A percentile compares a stretch with the other conserved stretches of the same genome.
Evolutionary conservation across 2,888 invertebrate genomes (phyloP).

Genomic region (Nephrocerus scutellatus): DNA sequence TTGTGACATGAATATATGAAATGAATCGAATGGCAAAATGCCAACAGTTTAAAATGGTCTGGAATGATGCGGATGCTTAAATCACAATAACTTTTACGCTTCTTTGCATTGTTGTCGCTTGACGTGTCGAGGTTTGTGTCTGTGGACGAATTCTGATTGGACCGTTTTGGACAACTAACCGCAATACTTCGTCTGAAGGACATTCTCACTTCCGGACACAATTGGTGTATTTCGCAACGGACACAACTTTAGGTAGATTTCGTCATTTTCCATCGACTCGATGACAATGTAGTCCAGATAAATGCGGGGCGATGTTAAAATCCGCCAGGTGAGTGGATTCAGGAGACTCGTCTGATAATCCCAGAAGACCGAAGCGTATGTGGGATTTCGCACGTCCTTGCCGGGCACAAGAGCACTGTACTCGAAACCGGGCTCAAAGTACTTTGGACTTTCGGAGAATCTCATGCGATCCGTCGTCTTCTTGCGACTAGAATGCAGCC

Average conservation of each 20-base stretch:
- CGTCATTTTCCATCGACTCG: constrained; percentile 63
- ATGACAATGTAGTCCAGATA: constrained; percentile 65
- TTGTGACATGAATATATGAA: too few species aligned
- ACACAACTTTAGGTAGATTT: constrained; percentile 54
- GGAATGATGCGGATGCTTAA: too few species aligned
- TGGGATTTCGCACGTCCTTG: constrained; percentile 59
- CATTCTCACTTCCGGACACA: constrained; percentile 53
- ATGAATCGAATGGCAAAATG: too few species aligned
- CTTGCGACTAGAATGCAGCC: constrained; percentile 57
- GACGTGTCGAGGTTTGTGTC: too few species aligned
- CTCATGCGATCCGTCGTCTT: constrained; percentile 54
- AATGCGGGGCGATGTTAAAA: constrained; percentile 65
- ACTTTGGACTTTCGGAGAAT: constrained; percentile 51
- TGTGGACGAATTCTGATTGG: too few species aligned
- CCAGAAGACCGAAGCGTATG: constrained; percentile 68
- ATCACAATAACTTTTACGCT: too few species aligned
- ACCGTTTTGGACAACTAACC: constrained; percentile 26
- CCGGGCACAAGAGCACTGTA: constrained; percentile 64
- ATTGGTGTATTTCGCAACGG: constrained; percentile 57
- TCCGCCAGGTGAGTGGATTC: constrained; percentile 78
- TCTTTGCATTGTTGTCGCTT: too few species aligned
- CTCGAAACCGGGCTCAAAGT: constrained; percentile 59
- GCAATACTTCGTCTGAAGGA: constrained; percentile 38
- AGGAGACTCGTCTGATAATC: constrained; percentile 69
- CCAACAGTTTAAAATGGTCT: too few species aligned